These are phyloP conservation scores for Tetraodon nigroviridis DNA, from an alignment of 2,113 vertebrate genomes.

Conservation along the genomic window DNA sequence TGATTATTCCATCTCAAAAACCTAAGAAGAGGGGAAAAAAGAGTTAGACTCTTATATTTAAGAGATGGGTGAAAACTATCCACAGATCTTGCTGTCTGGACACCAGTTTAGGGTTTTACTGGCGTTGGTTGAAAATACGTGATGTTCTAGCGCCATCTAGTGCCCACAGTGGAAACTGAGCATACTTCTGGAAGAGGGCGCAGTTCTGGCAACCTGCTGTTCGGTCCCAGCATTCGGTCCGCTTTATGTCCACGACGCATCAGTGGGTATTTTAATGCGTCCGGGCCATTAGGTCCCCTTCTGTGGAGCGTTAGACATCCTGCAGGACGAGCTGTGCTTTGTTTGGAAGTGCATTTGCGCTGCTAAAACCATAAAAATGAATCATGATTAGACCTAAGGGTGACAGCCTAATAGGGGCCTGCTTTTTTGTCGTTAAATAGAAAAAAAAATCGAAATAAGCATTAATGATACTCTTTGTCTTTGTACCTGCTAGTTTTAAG, in stretches of 20 bases:
- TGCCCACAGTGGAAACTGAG: conserved; percentile 4
- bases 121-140: neutral
- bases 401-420: no score
- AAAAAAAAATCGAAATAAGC: no score
- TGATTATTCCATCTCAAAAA: neutral
- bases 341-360: neutral
- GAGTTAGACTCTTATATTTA: neutral
- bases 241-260: conserved; percentile 21
- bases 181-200: neutral
- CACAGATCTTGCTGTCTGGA: no score
- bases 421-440: no score
- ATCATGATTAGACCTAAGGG: no score
- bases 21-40: conserved; percentile 1
- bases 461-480: no score
- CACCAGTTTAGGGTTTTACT: no score
- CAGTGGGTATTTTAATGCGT: conserved; percentile 5
- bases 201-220: neutral
- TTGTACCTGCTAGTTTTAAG: no score
- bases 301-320: conserved; percentile 15
- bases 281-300: neutral
- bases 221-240: conserved; percentile 12
- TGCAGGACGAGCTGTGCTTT: conserved; percentile 7
- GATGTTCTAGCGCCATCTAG: conserved; percentile 49
- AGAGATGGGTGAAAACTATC: neutral
- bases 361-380: no score